These are phyloP conservation scores for Toxotes chatareus DNA, from an alignment of 2,113 vertebrate species.

Conservation along the genomic window DNA sequence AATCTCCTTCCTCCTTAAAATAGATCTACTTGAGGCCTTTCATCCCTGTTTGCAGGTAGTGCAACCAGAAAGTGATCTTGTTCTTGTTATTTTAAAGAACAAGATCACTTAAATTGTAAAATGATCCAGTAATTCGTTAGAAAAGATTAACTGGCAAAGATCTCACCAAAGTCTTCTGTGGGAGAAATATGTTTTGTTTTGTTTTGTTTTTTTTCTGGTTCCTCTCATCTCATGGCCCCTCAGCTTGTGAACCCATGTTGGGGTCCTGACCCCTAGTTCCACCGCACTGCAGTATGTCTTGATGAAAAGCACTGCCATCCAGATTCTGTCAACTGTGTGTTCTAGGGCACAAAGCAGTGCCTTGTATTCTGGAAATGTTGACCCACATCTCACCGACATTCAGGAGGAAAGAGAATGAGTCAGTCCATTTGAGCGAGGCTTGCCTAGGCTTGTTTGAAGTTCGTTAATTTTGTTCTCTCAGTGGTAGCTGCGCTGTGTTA, in stretches of 20 bases:
- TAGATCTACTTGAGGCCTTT: neutral
- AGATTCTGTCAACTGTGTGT: neutral
- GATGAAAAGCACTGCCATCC: neutral
- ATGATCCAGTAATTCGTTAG: neutral
- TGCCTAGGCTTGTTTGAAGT: constrained; percentile 7
- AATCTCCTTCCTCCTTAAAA: neutral
- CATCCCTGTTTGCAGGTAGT: neutral
- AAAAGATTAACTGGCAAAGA: neutral
- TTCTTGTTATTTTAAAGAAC: too few relatives aligned
- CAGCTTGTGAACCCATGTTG: neutral
- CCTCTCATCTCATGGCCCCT: neutral
- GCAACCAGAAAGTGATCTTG: neutral
- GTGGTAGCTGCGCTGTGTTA: neutral
- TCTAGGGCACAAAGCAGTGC: neutral
- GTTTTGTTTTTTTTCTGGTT: neutral
- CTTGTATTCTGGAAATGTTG: neutral
- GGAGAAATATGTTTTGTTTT: too few relatives aligned
- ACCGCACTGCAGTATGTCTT: neutral
- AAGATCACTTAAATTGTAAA: too few relatives aligned
- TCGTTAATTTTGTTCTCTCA: neutral
- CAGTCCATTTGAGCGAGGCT: neutral
- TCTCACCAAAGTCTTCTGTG: neutral
- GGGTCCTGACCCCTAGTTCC: neutral
- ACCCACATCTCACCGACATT: constrained; percentile 5
- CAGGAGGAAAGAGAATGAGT: neutral